Percentiles rank a stretch among this genome's conserved stretches.
Evolutionary conservation across 2,888 invertebrate genomes (phyloP).

Genomic region (Crepidodera aurea): DNA sequence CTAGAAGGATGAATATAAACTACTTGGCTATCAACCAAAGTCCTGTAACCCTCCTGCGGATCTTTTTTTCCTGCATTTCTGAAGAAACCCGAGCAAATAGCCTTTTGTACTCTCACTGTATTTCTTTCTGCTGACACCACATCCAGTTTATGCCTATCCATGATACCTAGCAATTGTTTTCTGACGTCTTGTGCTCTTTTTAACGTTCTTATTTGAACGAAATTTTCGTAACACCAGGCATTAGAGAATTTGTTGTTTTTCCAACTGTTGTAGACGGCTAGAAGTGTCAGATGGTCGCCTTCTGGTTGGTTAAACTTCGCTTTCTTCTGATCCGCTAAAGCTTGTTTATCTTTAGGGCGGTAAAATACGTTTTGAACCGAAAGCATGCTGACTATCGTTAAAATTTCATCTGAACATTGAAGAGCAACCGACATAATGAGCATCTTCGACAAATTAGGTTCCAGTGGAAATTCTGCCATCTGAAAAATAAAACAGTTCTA

Average conservation of each 20-base stretch:
- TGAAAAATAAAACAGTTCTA: conserved; percentile 58
- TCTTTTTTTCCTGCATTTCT: conserved; percentile 99
- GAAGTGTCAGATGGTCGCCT: conserved; percentile 95
- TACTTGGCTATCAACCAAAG: conserved; percentile 95
- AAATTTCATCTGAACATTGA: conserved; percentile 96
- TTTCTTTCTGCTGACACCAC: conserved; percentile 97
- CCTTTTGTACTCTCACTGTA: conserved; percentile 95
- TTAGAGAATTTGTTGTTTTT: conserved; percentile 98
- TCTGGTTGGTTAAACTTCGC: conserved; percentile 99
- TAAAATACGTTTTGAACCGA: conserved; percentile 99
- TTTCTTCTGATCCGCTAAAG: conserved; percentile 97
- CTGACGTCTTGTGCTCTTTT: conserved; percentile 98
- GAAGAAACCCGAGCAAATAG: conserved; percentile 98
- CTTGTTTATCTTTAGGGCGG: conserved; percentile 93
- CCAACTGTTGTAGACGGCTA: conserved; percentile 99
- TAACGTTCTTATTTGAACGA: conserved; percentile 95
- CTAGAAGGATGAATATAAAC: conserved; percentile 99
- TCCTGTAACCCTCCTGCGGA: conserved; percentile 97
- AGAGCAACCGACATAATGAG: conserved; percentile 98
- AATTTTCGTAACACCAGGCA: conserved; percentile 99
- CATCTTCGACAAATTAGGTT: conserved; percentile 98
- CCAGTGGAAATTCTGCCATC: conserved; percentile 99
- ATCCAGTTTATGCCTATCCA: conserved; percentile 97
- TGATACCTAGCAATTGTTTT: conserved; percentile 95
- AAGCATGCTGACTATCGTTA: conserved; percentile 98